A percentile compares a stretch with the other conserved stretches of the same genome.
Evolutionary conservation across 2,113 vertebrate species (phyloP).

Genomic region (Mirza zaza): DNA sequence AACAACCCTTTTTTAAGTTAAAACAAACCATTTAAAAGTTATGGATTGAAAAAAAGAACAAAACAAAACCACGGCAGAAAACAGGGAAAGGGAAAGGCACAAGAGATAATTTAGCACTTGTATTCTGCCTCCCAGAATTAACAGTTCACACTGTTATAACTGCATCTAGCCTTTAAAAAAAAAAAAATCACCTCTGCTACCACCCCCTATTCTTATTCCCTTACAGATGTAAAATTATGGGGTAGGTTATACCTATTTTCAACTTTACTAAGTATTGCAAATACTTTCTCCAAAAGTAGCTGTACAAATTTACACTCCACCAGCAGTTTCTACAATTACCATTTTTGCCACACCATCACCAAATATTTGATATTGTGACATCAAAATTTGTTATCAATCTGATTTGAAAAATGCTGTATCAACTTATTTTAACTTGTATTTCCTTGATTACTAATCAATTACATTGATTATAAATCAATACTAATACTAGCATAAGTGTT

Average conservation of each 20-base stretch:
- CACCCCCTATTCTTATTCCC: not conserved
- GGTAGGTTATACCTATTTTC: not conserved
- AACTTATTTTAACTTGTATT: not conserved
- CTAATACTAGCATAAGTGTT: not conserved
- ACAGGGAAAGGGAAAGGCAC: not conserved
- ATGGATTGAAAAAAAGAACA: not conserved
- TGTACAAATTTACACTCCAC: not conserved
- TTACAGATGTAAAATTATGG: not conserved
- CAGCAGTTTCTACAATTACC: conserved; percentile 30
- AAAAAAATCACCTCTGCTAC: not conserved
- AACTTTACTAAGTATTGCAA: not conserved
- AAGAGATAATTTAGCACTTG: not conserved
- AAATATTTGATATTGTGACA: not conserved
- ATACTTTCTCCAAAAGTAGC: not conserved
- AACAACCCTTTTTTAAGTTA: not conserved
- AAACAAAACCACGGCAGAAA: not conserved
- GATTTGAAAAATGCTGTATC: not conserved
- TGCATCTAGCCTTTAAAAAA: not conserved
- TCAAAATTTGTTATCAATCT: not conserved
- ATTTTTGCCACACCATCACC: not conserved
- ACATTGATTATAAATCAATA: not conserved
- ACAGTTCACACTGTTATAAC: not conserved
- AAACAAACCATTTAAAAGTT: not conserved
- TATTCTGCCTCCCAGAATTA: not conserved
- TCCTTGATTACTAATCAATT: not conserved